Conservation (phyloP, 1,140 invertebrate species). For the Hetaerina americana region DNA sequence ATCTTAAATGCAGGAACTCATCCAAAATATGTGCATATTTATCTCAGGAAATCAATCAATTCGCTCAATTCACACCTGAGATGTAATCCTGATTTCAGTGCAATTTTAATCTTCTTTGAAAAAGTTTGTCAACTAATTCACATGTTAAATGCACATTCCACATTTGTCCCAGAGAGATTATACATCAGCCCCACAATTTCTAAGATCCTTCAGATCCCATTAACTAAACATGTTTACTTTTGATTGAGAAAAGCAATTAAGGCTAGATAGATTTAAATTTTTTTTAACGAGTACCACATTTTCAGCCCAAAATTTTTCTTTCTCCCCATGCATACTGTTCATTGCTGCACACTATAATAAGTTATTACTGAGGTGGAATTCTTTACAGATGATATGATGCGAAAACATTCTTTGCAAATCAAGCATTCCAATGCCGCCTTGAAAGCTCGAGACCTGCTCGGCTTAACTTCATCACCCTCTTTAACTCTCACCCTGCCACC, state of each 20-base stretch:
- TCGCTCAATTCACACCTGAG: too few relatives aligned
- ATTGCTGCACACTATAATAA: not conserved
- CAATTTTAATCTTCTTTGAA: too few relatives aligned
- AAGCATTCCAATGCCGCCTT: not conserved
- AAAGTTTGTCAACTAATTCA: too few relatives aligned
- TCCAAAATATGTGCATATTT: too few relatives aligned
- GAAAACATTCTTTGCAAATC: not conserved
- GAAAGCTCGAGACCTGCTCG: not conserved
- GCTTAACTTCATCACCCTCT: not conserved
- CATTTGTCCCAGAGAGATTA: not conserved
- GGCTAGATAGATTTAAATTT: not conserved
- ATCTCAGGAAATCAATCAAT: too few relatives aligned
- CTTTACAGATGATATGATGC: not conserved
- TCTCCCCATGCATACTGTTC: not conserved
- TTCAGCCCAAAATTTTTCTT: not conserved
- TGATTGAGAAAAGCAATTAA: not conserved
- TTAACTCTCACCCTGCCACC: not conserved
- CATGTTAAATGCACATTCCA: too few relatives aligned
- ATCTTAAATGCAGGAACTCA: too few relatives aligned
- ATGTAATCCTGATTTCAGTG: too few relatives aligned
- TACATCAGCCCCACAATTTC: not conserved
- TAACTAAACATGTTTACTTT: not conserved
- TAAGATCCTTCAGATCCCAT: not conserved
- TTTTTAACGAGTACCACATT: not conserved
- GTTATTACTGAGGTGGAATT: not conserved